phyloP scores from a whole-genome alignment of 2,888 invertebrate species.

The Volucella inflata region DNA sequence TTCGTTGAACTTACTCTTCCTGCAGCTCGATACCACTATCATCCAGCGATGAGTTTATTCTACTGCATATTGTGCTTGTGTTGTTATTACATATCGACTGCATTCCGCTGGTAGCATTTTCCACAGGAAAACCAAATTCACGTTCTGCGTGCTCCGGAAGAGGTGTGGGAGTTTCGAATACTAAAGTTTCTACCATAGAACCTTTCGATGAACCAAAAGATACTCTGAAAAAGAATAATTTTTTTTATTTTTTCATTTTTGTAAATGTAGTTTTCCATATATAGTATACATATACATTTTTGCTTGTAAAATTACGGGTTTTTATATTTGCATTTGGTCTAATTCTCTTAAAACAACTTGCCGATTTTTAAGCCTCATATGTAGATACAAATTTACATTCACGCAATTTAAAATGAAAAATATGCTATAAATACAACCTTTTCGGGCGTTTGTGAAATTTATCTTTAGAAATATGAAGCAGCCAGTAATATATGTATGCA shows the following conservation, averaged over 20 bases:
- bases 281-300: too few species aligned
- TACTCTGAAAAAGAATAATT: conserved; percentile 87
- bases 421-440: too few species aligned
- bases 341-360: too few species aligned
- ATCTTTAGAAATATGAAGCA: too few species aligned
- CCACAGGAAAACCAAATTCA: conserved; percentile 80
- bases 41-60: conserved; percentile 83
- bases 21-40: conserved; percentile 83
- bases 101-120: conserved; percentile 76
- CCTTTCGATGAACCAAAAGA: conserved; percentile 97
- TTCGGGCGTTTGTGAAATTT: too few species aligned
- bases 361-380: too few species aligned
- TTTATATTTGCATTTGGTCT: too few species aligned
- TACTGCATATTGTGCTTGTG: conserved; percentile 75
- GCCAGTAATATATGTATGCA: too few species aligned
- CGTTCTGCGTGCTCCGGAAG: conserved; percentile 86
- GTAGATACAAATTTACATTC: too few species aligned
- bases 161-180: conserved; percentile 91
- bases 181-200: conserved; percentile 96
- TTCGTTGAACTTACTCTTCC: conserved; percentile 82
- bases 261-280: not conserved
- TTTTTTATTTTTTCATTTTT: too few species aligned
- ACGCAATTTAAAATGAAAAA: too few species aligned
- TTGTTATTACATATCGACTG: conserved; percentile 68
- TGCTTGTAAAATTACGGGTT: too few species aligned